These are phyloP conservation scores for Tapera naevia DNA, from an alignment of 2,797 vertebrate genomes.

Conservation along the genomic window DNA sequence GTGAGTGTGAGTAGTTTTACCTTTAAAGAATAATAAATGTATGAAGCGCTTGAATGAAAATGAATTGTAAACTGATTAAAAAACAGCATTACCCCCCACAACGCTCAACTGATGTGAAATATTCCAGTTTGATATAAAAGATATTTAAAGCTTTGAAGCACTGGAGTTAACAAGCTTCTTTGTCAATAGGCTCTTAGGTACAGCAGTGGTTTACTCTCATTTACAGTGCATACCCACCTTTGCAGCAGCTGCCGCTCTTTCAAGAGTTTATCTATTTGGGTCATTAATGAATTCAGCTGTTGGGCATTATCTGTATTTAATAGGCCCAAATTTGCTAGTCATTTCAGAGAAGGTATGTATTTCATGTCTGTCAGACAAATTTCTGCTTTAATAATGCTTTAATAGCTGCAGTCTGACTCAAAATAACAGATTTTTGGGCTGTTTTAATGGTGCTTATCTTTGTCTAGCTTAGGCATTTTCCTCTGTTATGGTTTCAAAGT, in stretches of 20 bases:
- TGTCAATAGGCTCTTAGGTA: neutral
- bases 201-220: neutral
- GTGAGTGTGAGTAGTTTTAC: neutral
- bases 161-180: neutral
- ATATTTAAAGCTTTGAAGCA: neutral
- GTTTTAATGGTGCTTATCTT: neutral
- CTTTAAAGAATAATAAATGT: neutral
- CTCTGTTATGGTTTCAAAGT: neutral
- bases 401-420: neutral
- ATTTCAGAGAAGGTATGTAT: neutral
- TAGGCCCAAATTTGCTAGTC: neutral
- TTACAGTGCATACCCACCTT: neutral
- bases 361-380: neutral
- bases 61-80: neutral
- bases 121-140: neutral
- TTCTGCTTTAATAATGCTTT: fast-evolving
- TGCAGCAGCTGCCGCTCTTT: neutral
- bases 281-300: neutral
- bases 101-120: neutral
- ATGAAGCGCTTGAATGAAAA: neutral
- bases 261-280: neutral
- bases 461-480: neutral
- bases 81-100: fast-evolving
- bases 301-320: neutral
- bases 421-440: neutral